Conservation (phyloP, 2,888 invertebrate genomes). For the Cerceris rybyensis region DNA sequence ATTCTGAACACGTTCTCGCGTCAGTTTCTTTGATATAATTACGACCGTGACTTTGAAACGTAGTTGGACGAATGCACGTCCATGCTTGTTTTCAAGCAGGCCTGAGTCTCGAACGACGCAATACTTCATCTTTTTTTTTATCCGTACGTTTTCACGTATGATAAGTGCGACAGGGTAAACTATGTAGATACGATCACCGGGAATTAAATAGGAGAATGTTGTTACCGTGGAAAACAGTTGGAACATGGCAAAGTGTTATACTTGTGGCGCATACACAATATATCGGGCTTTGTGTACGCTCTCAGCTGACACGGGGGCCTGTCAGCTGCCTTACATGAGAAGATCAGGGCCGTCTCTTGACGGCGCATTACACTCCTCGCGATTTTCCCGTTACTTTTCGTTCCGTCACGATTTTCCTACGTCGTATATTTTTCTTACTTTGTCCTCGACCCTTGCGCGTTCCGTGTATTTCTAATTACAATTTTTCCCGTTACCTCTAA, state of each 20-base stretch:
- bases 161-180: background rate
- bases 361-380: slow-evolving; percentile 35
- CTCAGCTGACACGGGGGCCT: slow-evolving; percentile 76
- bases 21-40: background rate
- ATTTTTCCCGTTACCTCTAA: slow-evolving; percentile 38
- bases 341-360: slow-evolving; percentile 68
- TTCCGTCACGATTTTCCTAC: slow-evolving; percentile 6
- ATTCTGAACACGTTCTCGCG: background rate
- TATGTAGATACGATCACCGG: background rate
- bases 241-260: slow-evolving; percentile 35
- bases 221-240: slow-evolving; percentile 23
- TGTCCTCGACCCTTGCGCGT: background rate
- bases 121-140: slow-evolving; percentile 33
- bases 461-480: background rate
- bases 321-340: slow-evolving; percentile 75
- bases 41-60: slow-evolving; percentile 18
- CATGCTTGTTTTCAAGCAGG: slow-evolving; percentile 31
- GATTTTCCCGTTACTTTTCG: slow-evolving; percentile 31
- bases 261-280: slow-evolving; percentile 37
- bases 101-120: slow-evolving; percentile 60
- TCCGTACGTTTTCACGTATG: background rate
- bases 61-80: slow-evolving; percentile 17
- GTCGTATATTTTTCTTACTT: background rate
- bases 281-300: slow-evolving; percentile 75
- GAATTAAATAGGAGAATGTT: slow-evolving; percentile 9